Evolutionary conservation across 1,140 invertebrate genomes (phyloP).

Genomic region (Saccostrea cuccullata): DNA sequence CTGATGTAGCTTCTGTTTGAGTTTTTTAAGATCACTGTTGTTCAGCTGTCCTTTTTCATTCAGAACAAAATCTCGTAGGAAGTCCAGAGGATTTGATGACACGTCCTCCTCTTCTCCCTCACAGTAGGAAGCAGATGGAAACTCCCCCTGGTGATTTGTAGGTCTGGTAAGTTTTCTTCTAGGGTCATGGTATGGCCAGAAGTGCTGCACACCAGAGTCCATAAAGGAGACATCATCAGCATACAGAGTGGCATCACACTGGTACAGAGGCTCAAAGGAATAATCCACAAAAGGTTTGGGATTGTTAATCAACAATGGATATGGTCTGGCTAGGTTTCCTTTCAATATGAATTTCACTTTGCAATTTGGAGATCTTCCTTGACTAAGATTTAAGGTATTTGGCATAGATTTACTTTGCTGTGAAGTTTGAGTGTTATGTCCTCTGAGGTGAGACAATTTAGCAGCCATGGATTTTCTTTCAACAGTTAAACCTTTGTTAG

Average conservation of each 20-base stretch:
- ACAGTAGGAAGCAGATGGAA: not conserved
- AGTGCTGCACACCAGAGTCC: not conserved
- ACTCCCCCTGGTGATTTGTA: not conserved
- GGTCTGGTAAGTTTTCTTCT: not conserved
- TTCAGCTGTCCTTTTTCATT: slow-evolving; percentile 28
- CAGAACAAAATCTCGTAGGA: slow-evolving; percentile 9
- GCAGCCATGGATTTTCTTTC: not conserved
- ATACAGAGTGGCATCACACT: slow-evolving; percentile 14
- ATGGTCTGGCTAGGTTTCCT: slow-evolving; percentile 4
- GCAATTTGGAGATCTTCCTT: not conserved
- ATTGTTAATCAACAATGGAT: not conserved
- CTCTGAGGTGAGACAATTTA: not conserved
- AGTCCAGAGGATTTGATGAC: not conserved
- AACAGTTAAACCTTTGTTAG: not conserved
- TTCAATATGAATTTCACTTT: slow-evolving; percentile 24
- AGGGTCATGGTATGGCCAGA: not conserved
- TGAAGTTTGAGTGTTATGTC: not conserved
- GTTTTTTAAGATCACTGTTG: slow-evolving; percentile 43
- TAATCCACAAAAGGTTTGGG: slow-evolving; percentile 17
- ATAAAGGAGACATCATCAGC: not conserved
- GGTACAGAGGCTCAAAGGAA: not conserved
- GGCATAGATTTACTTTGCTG: slow-evolving; percentile 1
- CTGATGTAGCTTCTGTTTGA: slow-evolving; percentile 48
- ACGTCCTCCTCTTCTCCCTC: slow-evolving; percentile 7
- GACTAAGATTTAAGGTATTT: not conserved